A percentile compares a stretch with the other conserved stretches of the same genome.
These are phyloP conservation scores for Labeo calbasu DNA, from an alignment of 2,797 vertebrate genomes.

Conservation along the genomic window DNA sequence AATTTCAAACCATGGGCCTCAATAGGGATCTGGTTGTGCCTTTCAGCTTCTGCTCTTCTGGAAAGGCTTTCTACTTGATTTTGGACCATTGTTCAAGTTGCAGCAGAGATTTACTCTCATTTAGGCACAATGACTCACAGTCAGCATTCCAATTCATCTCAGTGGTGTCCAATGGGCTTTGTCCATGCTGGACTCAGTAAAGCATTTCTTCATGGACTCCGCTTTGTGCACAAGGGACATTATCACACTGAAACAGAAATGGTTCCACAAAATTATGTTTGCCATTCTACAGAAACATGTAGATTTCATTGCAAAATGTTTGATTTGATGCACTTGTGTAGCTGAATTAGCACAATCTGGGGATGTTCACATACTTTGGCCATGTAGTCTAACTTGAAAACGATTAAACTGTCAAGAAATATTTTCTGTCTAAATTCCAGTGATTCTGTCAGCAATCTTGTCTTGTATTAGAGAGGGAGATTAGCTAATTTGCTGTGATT, in stretches of 20 bases:
- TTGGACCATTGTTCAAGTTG: background rate
- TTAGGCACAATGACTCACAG: slow-evolving; percentile 20
- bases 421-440: background rate
- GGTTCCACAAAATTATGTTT: background rate
- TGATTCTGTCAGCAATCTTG: background rate
- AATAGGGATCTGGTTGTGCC: background rate
- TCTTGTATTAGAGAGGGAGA: background rate
- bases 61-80: slow-evolving; percentile 16
- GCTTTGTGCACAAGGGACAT: slow-evolving; percentile 8
- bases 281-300: background rate
- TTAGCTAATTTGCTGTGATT: no score
- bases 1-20: background rate
- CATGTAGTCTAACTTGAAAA: background rate
- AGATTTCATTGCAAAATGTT: background rate
- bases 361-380: background rate
- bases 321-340: background rate
- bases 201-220: background rate
- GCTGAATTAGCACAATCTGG: background rate
- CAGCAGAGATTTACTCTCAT: slow-evolving; percentile 12
- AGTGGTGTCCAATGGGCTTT: slow-evolving; percentile 7
- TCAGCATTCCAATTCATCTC: slow-evolving; percentile 10
- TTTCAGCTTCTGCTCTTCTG: slow-evolving; percentile 2
- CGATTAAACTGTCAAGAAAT: background rate
- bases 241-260: slow-evolving; percentile 3
- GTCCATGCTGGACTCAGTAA: background rate